These are phyloP conservation scores for Acrocephalus kingi DNA, from an alignment of 2,113 vertebrate genomes.

Conservation along the genomic window DNA sequence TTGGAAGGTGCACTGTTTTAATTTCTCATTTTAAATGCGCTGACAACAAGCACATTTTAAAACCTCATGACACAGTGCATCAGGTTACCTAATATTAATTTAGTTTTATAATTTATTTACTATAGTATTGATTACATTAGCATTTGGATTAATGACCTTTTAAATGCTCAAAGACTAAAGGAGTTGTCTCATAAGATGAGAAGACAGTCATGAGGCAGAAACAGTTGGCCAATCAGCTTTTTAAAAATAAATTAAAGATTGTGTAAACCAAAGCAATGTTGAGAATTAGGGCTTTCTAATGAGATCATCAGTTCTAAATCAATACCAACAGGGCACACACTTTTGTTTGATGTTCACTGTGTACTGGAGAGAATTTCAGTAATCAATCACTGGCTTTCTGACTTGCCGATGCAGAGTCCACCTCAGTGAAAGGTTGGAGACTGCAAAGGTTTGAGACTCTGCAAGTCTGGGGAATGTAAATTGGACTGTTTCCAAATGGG, in stretches of 20 bases:
- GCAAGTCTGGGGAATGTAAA: background rate
- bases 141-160: slow-evolving; percentile 75
- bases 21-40: slow-evolving; percentile 58
- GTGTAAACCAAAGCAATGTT: slow-evolving; percentile 17
- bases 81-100: slow-evolving; percentile 74
- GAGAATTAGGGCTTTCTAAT: slow-evolving; percentile 52
- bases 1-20: background rate
- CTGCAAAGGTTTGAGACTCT: background rate
- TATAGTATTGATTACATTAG: slow-evolving; percentile 74
- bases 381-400: slow-evolving; percentile 14
- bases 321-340: slow-evolving; percentile 16
- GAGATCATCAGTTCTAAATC: slow-evolving; percentile 44
- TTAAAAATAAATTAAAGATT: slow-evolving; percentile 47
- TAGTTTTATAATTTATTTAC: slow-evolving; percentile 72
- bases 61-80: slow-evolving; percentile 36
- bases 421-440: background rate
- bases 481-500: background rate
- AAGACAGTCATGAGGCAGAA: slow-evolving; percentile 39
- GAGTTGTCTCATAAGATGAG: background rate
- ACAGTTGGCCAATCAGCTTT: slow-evolving; percentile 58
- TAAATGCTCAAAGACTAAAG: slow-evolving; percentile 63
- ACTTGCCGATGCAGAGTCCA: background rate
- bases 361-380: slow-evolving; percentile 24
- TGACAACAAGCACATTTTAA: slow-evolving; percentile 46
- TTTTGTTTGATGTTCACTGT: slow-evolving; percentile 24